Percentiles rank a stretch among this genome's conserved stretches.
Evolutionary conservation across 2,888 invertebrate genomes (phyloP).

Genomic region (Drosophila subsilvestris): DNA sequence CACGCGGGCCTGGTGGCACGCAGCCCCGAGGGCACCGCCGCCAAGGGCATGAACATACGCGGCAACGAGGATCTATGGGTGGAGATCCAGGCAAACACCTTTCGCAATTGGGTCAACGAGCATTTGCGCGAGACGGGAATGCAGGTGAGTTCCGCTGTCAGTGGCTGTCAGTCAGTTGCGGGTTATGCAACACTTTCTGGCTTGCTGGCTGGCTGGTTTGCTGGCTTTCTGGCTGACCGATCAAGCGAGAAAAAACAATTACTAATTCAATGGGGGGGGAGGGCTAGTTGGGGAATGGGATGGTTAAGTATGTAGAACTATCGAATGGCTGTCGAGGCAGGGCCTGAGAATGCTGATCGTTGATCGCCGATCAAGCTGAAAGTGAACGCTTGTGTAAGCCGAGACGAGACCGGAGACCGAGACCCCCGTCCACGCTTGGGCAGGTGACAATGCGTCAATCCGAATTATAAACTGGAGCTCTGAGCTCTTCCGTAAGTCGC

Average conservation of each 20-base stretch:
- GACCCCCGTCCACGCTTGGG: slow-evolving; percentile 8
- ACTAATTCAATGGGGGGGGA: slow-evolving; percentile 56
- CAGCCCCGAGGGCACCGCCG: slow-evolving; percentile 96
- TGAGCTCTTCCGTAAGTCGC: slow-evolving; percentile 58
- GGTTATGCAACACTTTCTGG: slow-evolving; percentile 55
- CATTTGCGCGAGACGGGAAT: slow-evolving; percentile 90
- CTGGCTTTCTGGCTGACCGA: slow-evolving; percentile 33
- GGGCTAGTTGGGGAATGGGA: slow-evolving; percentile 27
- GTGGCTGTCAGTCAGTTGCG: not conserved
- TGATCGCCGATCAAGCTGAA: slow-evolving; percentile 6
- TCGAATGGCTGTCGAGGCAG: slow-evolving; percentile 54
- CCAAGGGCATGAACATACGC: slow-evolving; percentile 97
- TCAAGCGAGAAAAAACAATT: slow-evolving; percentile 56
- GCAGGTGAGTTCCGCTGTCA: slow-evolving; percentile 85
- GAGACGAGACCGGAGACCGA: too few relatives aligned
- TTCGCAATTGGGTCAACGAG: slow-evolving; percentile 99
- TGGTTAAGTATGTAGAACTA: slow-evolving; percentile 48
- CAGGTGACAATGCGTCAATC: slow-evolving; percentile 27
- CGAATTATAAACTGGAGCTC: slow-evolving; percentile 32
- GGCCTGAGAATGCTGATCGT: slow-evolving; percentile 54
- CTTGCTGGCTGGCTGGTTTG: too few relatives aligned
- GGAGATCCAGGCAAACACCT: slow-evolving; percentile 97
- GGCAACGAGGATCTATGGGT: slow-evolving; percentile 98
- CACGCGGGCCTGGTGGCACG: slow-evolving; percentile 94
- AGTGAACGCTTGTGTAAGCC: slow-evolving; percentile 3